Percentiles rank a stretch among this genome's conserved stretches.
Evolutionary conservation across 2,113 vertebrate genomes (phyloP).

Genomic region (Coturnix japonica): DNA sequence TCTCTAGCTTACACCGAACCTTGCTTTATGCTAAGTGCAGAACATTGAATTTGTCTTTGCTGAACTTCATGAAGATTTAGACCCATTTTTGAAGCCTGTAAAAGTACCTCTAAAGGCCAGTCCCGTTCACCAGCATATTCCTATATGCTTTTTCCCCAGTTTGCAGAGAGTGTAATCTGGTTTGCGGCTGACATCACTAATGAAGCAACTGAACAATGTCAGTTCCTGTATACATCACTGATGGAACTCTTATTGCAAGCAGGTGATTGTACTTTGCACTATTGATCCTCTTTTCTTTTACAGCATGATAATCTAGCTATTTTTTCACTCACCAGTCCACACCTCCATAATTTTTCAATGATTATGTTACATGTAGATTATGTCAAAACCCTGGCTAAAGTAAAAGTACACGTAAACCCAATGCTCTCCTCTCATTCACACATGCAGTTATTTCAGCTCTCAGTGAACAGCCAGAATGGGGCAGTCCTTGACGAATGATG

Average conservation of each 20-base stretch:
- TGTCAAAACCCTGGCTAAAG: not conserved
- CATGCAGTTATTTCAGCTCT: not conserved
- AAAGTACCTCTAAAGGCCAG: not conserved
- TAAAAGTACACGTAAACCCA: not conserved
- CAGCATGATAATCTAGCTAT: not conserved
- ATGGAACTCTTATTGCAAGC: not conserved
- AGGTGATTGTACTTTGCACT: not conserved
- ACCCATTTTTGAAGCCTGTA: not conserved
- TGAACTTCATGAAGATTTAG: not conserved
- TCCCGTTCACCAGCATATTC: accelerated
- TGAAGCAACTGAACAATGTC: not conserved
- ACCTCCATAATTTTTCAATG: not conserved
- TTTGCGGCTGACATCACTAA: not conserved
- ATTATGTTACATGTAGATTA: not conserved
- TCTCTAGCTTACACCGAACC: too few species aligned
- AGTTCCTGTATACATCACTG: not conserved
- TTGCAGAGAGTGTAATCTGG: not conserved
- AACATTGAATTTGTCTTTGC: not conserved
- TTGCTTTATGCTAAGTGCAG: not conserved
- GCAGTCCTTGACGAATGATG: not conserved
- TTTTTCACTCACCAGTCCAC: not conserved
- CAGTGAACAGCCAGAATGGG: not conserved
- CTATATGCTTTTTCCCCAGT: not conserved
- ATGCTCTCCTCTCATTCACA: not conserved
- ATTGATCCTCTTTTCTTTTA: not conserved